Base-by-base conservation (phyloP, 2,888 invertebrate genomes). In the Phlogophora meticulosa region DNA sequence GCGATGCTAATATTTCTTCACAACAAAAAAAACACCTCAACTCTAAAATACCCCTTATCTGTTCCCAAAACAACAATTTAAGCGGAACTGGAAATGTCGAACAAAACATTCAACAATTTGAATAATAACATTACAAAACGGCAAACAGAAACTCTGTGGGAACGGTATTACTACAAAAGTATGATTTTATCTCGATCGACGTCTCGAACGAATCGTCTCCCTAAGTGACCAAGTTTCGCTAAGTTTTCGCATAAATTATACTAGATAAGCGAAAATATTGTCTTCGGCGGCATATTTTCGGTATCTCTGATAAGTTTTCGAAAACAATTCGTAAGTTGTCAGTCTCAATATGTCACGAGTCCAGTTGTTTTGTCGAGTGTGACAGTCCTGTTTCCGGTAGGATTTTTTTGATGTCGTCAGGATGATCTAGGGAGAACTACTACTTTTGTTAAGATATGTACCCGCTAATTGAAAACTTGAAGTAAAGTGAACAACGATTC, bases 261-360 rank as follows among this genome's bases (percentile, higher is more conserved):
- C 67, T 57, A 90, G 94, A 94, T 95, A 95, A 94, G 91, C 92
- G 92, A 93, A 95, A 95, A 94, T 95, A 95, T 94, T 95, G 95
- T 94, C 94, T 93, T 92, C 90, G 78, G 83, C 72, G 83, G 89
- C 93, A 94, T 94, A 94, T 93, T 95, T 94, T 92, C 90, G 82
- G 89, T 89, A 89, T 87, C 88, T 88, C 72, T 87, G 92, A 90
- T 90, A 91, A 93, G 87, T 94, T 93, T 85, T 49, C 75, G 70
- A 90, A 90, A 93, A 93, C 92, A 93, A 91, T 91, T 90, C 83
- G 80, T 88, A 88, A 88, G 78, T 82, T 83, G 83, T 84, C 83
- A 85, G 80, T 86, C 85, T 86, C 86, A 86, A 86, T 88, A 87
- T 82, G 88, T 87, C 82, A 76, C 62, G 79, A 72, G 76, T 76